Evolutionary conservation across 2,797 vertebrate species (phyloP), one percentile per base, ranked within the genome.

Genomic region (Nothura maculosa): DNA sequence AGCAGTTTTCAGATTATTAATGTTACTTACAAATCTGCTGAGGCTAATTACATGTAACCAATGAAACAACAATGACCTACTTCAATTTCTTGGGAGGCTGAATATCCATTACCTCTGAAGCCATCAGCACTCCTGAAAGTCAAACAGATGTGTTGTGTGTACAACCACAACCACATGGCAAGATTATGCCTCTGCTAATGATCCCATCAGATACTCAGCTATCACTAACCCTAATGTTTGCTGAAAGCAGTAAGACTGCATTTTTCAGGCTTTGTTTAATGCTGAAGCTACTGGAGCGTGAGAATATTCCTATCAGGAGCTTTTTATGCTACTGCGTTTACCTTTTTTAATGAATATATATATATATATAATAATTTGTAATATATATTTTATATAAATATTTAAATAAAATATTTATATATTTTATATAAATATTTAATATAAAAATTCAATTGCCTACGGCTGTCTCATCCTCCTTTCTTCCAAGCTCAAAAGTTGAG

Each of bases 1-100:
- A 87, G 77, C 76, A 85, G 67, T 96, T 94, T 96, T 81, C 75
- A 86, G 67, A 94, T 96, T 98, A 97, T 96, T 97, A 97, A 95
- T 94, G 74, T 87, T 83, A 83, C 88, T 96, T 93, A 93, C 81
- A 96, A 97, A 64, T 94, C 94, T 94, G 32, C 58, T 94, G 92
- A 82, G 90, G 60, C 85, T 95, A 93, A 96, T 96, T 94, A 76
- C 25, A 48, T 38, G 82, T 34, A 89, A 68, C 48, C 69, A 80
- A 27, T 50, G 38, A 94, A 93, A 74, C 91, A 69, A 57, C 84
- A 89, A 7, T 54, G 60, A 66, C 74, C 64, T 77, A 28, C 62
- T 95, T 82, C 72, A 74, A 18, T 79, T 96, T 90, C 88, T 78
- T 88, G 42, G 62, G 73, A 92, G 72, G 43, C 22, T 61, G 73